Conservation (phyloP, 2,113 vertebrate genomes). For the Austrofundulus limnaeus region DNA sequence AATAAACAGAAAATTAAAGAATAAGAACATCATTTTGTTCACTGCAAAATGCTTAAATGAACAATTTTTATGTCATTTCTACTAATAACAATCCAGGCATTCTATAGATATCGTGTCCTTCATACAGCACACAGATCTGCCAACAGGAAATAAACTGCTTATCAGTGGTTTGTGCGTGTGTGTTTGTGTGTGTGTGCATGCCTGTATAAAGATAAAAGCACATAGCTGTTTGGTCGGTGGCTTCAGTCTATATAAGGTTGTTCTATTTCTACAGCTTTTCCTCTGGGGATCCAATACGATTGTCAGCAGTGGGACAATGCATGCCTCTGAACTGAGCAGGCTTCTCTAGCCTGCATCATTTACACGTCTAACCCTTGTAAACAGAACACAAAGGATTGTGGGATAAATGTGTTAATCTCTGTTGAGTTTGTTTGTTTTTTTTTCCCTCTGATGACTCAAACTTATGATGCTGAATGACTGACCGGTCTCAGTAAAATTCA, state of each 20-base stretch:
- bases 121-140: neutral
- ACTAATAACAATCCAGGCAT: neutral
- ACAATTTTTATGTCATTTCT: no score
- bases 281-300: slow-evolving; percentile 56
- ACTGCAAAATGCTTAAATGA: neutral
- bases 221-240: slow-evolving; percentile 39
- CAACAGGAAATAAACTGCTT: neutral
- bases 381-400: neutral
- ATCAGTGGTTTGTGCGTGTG: neutral
- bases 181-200: slow-evolving; percentile 16
- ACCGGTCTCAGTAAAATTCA: slow-evolving; percentile 19
- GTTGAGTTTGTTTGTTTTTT: neutral
- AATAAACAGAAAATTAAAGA: slow-evolving; percentile 2
- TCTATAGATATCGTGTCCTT: neutral
- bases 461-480: slow-evolving; percentile 1
- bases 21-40: neutral
- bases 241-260: slow-evolving; percentile 68
- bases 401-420: neutral
- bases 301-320: slow-evolving; percentile 55
- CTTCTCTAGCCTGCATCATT: neutral
- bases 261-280: slow-evolving; percentile 70
- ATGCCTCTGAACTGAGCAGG: slow-evolving; percentile 14
- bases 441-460: slow-evolving; percentile 11
- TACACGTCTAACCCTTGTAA: neutral
- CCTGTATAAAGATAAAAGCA: slow-evolving; percentile 46